Evolutionary conservation across 2,888 invertebrate genomes (phyloP), one percentile per base, ranked within the genome.

Genomic region (Geotrupes spiniger): DNA sequence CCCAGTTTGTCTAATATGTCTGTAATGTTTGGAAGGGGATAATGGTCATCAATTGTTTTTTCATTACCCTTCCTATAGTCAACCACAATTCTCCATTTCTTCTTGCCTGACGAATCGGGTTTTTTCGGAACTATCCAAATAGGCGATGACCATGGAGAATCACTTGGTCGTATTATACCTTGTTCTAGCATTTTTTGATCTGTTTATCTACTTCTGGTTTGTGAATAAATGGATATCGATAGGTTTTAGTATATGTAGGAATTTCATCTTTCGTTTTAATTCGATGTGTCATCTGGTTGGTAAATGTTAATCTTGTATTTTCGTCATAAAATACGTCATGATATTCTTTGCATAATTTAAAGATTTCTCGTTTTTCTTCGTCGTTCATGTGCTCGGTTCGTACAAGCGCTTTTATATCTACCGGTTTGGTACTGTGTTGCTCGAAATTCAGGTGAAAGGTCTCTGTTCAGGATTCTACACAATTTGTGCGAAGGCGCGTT

Each of bases 1-100:
- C 66, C 66, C 10, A 66, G 37, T 48, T 63, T 60, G 33, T 68
- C 64, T 16, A 69, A 44, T 4, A 68, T 54, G 10, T 68, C 64
- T 1, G 55, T 51, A 8, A 69, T 63, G 28, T 56, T 58, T 5
- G 61, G 60, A 6, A 63, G 26, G 2, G 60, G 59, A 27, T 53
- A 65, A 1, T 57, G 57, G 43, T 68, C 66, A 16, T 57, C 56
- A 4, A 64, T 51, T 1, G 63, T 65, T 45, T 58, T 56, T 37
- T 61, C 61, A 46, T 68, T 69, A 1, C 61, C 14, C 40, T 56
- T 39, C 1, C 61, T 45, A 41, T 62, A 59, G 41, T 66, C 63
- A 42, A 62, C 44, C 26, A 61, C 61, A 11, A 61, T 44, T 48
- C 64, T 36, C 61, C 56, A 59, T 55, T 62, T 58, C 42, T 25